Evolutionary conservation across 2,888 invertebrate species (phyloP).

Genomic region (Agriopis leucophaearia): DNA sequence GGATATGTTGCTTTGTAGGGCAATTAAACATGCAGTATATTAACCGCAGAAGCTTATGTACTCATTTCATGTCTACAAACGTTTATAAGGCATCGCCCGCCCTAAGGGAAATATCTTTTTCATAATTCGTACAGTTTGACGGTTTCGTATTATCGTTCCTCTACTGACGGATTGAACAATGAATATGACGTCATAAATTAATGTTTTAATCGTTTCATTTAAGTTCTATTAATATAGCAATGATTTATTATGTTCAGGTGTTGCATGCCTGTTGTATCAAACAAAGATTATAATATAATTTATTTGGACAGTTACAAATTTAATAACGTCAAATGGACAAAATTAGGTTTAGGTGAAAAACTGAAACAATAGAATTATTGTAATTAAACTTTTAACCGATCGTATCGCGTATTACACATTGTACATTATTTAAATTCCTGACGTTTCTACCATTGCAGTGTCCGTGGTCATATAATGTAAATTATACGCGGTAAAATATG

Average conservation of each 20-base stretch:
- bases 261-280: not conserved
- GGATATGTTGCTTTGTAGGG: not conserved
- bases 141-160: constrained; percentile 60
- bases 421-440: too few relatives aligned
- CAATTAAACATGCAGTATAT: not conserved
- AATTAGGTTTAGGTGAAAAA: not conserved
- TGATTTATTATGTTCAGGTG: constrained; percentile 13
- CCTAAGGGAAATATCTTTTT: constrained; percentile 73
- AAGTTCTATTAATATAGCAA: constrained; percentile 4
- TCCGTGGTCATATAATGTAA: too few relatives aligned
- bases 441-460: too few relatives aligned
- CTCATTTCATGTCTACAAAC: constrained; percentile 55
- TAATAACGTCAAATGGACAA: too few relatives aligned
- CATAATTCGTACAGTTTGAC: constrained; percentile 68
- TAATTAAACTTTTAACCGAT: too few relatives aligned
- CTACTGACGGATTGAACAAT: constrained; percentile 50
- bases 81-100: constrained; percentile 70
- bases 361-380: not conserved
- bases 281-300: not conserved
- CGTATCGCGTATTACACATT: too few relatives aligned
- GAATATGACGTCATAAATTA: constrained; percentile 48
- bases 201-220: constrained; percentile 30
- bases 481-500: too few relatives aligned
- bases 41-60: constrained; percentile 21
- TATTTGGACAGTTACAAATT: not conserved